These are phyloP conservation scores for Lepus europaeus DNA, from an alignment of 2,113 vertebrate genomes.

Conservation along the genomic window DNA sequence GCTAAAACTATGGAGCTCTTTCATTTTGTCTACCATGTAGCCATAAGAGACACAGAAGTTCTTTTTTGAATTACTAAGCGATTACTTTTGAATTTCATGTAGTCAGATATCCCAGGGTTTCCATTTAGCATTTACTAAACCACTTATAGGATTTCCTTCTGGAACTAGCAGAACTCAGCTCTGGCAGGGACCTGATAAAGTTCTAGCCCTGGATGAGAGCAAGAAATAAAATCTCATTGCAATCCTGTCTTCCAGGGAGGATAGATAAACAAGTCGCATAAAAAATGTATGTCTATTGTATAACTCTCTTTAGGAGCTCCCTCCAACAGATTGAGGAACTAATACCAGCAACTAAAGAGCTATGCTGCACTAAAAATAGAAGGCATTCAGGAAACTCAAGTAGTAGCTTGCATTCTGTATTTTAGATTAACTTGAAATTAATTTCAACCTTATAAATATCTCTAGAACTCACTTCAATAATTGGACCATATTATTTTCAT, in stretches of 20 bases:
- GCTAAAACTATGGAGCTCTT: background rate
- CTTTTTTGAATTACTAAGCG: constrained; percentile 66
- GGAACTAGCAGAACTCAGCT: constrained; percentile 69
- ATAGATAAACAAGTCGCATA: constrained; percentile 55
- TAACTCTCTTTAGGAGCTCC: background rate
- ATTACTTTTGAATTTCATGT: constrained; percentile 76
- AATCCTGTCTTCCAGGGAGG: constrained; percentile 68
- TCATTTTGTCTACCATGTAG: background rate
- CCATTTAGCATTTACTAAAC: constrained; percentile 78
- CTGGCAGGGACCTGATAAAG: constrained; percentile 74
- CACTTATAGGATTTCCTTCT: constrained; percentile 76
- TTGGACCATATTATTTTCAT: constrained; percentile 62
- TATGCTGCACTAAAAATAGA: constrained; percentile 76
- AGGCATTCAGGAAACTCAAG: constrained; percentile 18
- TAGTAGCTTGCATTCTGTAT: constrained; percentile 52
- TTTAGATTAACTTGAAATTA: constrained; percentile 65
- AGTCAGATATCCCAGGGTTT: constrained; percentile 70
- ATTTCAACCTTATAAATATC: constrained; percentile 38
- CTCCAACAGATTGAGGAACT: constrained; percentile 58
- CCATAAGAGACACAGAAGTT: constrained; percentile 53
- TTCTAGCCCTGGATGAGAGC: constrained; percentile 55
- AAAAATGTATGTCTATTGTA: constrained; percentile 57
- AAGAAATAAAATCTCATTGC: constrained; percentile 70
- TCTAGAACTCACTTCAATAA: constrained; percentile 61
- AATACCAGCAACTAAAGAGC: constrained; percentile 65